Conservation (phyloP, 2,888 invertebrate genomes). For the Galerucella pusilla region DNA sequence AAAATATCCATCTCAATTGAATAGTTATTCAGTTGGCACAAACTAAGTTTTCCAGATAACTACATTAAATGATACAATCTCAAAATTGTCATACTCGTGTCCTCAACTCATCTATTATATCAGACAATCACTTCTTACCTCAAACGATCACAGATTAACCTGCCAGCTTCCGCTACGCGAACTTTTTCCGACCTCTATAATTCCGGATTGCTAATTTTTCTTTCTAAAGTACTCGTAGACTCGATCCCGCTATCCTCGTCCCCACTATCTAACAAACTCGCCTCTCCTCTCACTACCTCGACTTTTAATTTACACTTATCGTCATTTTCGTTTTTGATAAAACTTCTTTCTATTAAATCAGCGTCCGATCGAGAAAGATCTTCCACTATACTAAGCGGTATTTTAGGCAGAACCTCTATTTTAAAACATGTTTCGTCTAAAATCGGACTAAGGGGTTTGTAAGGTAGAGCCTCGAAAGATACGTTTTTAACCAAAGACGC, state of each 20-base stretch:
- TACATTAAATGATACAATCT: neutral
- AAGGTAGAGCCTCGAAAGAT: conserved; percentile 64
- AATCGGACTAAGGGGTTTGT: conserved; percentile 54
- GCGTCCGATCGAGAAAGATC: conserved; percentile 2
- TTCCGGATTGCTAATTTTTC: conserved; percentile 56
- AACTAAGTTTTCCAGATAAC: no score
- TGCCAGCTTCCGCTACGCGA: neutral
- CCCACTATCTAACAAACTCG: conserved; percentile 72
- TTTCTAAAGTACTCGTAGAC: conserved; percentile 70
- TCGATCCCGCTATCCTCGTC: conserved; percentile 76
- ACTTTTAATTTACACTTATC: conserved; percentile 46
- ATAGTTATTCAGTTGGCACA: no score
- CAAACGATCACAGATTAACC: neutral
- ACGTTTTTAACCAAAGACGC: conserved; percentile 58
- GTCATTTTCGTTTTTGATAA: conserved; percentile 40
- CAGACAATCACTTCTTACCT: neutral
- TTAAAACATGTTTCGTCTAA: neutral
- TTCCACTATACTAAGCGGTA: conserved; percentile 1
- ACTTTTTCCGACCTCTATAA: conserved; percentile 8
- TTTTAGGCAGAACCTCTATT: conserved; percentile 10
- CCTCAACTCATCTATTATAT: neutral
- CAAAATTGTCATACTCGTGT: neutral
- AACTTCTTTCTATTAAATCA: conserved; percentile 21
- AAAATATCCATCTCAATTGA: no score
- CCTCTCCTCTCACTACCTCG: conserved; percentile 66